Conservation (phyloP, 2,113 vertebrate species). For the Puffinus mauretanicus region DNA sequence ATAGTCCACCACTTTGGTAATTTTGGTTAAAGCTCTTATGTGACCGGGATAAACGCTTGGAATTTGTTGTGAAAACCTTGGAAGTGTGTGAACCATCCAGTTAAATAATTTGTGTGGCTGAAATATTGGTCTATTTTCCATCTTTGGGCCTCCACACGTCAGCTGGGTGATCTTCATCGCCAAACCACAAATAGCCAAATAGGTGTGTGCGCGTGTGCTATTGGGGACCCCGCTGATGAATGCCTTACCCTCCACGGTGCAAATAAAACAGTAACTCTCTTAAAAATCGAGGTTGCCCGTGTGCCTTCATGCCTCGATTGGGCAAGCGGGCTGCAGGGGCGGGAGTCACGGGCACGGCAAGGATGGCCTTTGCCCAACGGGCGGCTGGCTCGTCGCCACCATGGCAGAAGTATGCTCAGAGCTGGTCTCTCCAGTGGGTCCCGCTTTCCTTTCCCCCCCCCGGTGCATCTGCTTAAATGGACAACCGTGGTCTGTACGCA, state of each 20-base stretch:
- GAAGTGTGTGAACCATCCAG: not conserved
- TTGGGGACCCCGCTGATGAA: not conserved
- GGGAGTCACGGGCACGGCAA: not conserved
- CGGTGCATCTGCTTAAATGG: conserved; percentile 67
- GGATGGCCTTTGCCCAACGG: not conserved
- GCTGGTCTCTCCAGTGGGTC: not conserved
- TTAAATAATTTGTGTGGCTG: not conserved
- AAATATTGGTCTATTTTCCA: not conserved
- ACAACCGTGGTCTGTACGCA: conserved; percentile 44
- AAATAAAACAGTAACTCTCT: not conserved
- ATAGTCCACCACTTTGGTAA: not conserved
- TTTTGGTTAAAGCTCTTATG: conserved; percentile 21
- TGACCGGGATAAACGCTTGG: not conserved
- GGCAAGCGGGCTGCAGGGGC: not conserved
- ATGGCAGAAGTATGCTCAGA: not conserved
- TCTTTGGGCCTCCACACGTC: not conserved
- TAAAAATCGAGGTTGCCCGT: not conserved
- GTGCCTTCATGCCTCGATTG: not conserved
- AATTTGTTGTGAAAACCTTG: conserved; percentile 19
- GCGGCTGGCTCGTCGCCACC: not conserved
- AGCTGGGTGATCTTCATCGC: not conserved
- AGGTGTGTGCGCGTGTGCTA: rapidly evolving
- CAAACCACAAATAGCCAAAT: not conserved
- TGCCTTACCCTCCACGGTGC: not conserved
- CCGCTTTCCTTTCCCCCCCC: not conserved